Conservation (phyloP, 1,140 invertebrate genomes). For the Eulimnadia texana region DNA sequence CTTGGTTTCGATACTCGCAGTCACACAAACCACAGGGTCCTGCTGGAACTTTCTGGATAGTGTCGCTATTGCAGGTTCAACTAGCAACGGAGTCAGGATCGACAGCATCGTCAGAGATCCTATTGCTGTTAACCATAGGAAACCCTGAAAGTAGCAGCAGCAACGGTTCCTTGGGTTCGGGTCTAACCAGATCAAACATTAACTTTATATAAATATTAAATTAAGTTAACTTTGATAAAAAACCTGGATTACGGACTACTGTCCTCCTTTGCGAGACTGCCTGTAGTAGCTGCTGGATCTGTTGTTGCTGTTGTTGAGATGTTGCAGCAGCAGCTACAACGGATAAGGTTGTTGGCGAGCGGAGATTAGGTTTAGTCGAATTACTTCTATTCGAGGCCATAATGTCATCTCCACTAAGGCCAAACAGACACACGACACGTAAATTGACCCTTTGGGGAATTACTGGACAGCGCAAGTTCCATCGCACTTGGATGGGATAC, state of each 20-base stretch:
- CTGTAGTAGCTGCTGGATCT: background rate
- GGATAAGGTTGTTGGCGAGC: background rate
- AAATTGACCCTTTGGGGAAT: no score
- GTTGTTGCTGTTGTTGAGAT: background rate
- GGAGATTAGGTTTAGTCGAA: background rate
- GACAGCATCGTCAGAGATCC: constrained; percentile 64
- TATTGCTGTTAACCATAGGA: constrained; percentile 54
- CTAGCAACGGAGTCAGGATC: constrained; percentile 75
- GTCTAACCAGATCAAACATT: background rate
- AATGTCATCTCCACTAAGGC: background rate
- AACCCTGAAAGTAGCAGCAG: background rate
- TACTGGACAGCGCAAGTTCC: no score
- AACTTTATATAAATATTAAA: background rate
- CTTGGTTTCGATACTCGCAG: constrained; percentile 38
- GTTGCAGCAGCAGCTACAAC: background rate
- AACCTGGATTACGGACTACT: background rate
- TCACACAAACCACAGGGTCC: constrained; percentile 51
- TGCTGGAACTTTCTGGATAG: constrained; percentile 66
- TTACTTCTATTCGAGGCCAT: background rate
- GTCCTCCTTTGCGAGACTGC: background rate
- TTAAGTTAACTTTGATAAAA: background rate
- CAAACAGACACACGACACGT: no score
- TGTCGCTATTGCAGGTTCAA: constrained; percentile 76
- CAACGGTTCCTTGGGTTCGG: background rate
- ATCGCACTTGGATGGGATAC: no score